Evolutionary conservation across 2,113 vertebrate genomes (phyloP), one percentile per base, ranked within the genome.

Genomic region (Seriola aureovittata): DNA sequence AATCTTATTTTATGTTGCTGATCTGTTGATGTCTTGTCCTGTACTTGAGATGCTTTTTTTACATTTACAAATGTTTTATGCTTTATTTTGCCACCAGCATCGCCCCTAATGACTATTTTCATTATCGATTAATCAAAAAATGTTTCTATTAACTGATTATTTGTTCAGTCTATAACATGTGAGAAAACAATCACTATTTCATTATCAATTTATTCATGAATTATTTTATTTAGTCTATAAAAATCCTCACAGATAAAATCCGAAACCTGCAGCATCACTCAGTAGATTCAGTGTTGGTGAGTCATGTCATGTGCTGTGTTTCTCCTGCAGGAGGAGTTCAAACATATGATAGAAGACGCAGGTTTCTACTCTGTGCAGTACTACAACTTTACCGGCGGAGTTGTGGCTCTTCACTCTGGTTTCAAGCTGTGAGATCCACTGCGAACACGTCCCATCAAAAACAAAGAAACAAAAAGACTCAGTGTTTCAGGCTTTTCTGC

Each of bases 371-470:
- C 95, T 36, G 97, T 98, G 81, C 94, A 95, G 63, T 97, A 97
- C 64, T 85, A 93, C 87, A 98, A 96, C 83, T 90, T 98, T 38
- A 97, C 96, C 0, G 96, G 86, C 0, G 98, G 97, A 34, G 96
- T 99, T 0, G 98, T 99, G 55, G 97, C 98, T 60, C 95, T 99
- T 89, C 98, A 99, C 87, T 99, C 98, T 6, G 98, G 97, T 64
- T 99, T 99, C 94, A 99, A 99, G 91, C 94, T 99, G 3, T 99
- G 94, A 97, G 69, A 13, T 17, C 50, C 7, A 16, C 50, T 25
- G 10, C 0, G 0, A 16, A n/a, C 10, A 11, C 23, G 19, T 74
- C 8, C 14, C 46, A 1, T 9, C 5, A 3, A 77, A 42, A 10
- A 10, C 3, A 65, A 38, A 29, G 2, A 7, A 38, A 21, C 6